phyloP scores from a whole-genome alignment of 1,140 invertebrate genomes.

The Tetramorium alpestre region DNA sequence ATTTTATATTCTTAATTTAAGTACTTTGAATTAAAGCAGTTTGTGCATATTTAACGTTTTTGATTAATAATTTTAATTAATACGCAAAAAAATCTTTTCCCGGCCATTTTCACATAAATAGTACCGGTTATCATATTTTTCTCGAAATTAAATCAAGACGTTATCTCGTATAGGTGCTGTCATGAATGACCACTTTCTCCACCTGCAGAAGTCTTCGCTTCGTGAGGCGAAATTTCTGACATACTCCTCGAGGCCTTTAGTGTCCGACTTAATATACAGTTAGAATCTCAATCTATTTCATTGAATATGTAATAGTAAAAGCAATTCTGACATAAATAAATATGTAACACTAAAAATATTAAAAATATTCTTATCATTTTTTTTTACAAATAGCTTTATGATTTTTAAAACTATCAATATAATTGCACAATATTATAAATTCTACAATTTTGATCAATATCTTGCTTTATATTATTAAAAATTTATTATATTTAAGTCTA shows the following conservation, averaged over 20 bases:
- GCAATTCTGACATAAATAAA: background rate
- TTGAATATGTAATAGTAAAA: background rate
- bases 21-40: background rate
- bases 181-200: constrained; percentile 78
- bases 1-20: background rate
- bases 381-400: background rate
- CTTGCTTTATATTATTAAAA: background rate
- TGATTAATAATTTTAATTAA: background rate
- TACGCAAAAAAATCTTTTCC: background rate
- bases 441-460: background rate
- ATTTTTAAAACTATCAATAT: background rate
- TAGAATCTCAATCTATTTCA: background rate
- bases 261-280: constrained; percentile 75
- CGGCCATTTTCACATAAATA: background rate
- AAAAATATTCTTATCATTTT: background rate
- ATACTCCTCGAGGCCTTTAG: constrained; percentile 78
- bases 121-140: background rate
- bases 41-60: background rate
- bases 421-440: background rate
- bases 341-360: background rate
- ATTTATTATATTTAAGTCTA: background rate
- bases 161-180: constrained; percentile 20
- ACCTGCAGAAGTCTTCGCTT: constrained; percentile 64
- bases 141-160: constrained; percentile 53
- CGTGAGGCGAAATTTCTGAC: constrained; percentile 75